phyloP scores from a whole-genome alignment of 2,888 invertebrate genomes.

The Boloria euphrosyne region DNA sequence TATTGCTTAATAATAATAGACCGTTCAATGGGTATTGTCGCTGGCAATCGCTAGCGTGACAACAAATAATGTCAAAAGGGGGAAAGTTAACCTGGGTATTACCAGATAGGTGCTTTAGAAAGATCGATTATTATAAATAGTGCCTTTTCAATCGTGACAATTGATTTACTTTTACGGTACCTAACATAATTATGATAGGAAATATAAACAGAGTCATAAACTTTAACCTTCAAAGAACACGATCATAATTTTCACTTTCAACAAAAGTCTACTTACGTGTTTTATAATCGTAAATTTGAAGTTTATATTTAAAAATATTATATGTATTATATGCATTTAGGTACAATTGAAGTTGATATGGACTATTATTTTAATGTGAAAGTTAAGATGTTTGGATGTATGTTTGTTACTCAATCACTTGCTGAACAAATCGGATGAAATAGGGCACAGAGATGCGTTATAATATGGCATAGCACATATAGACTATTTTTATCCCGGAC shows the following conservation, averaged over 20 bases:
- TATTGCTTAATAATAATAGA: slow-evolving; percentile 12
- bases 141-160: slow-evolving; percentile 39
- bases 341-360: too few species aligned
- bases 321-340: too few species aligned
- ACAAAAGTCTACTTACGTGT: slow-evolving; percentile 10
- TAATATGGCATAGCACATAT: too few species aligned
- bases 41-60: slow-evolving; percentile 12
- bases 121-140: slow-evolving; percentile 39
- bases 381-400: too few species aligned
- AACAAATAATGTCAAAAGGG: slow-evolving; percentile 43
- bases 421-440: too few species aligned
- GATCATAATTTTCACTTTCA: slow-evolving; percentile 17
- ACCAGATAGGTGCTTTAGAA: slow-evolving; percentile 41
- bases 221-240: slow-evolving; percentile 22
- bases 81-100: slow-evolving; percentile 66
- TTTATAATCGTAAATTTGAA: background rate
- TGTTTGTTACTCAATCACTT: too few species aligned
- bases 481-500: too few species aligned
- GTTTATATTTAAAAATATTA: background rate
- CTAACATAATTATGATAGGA: slow-evolving; percentile 21
- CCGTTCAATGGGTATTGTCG: slow-evolving; percentile 6
- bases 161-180: slow-evolving; percentile 31
- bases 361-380: background rate
- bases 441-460: too few species aligned
- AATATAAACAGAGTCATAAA: slow-evolving; percentile 32